Evolutionary conservation across 1,140 invertebrate species (phyloP).

Genomic region (Anthonomus grandis): DNA sequence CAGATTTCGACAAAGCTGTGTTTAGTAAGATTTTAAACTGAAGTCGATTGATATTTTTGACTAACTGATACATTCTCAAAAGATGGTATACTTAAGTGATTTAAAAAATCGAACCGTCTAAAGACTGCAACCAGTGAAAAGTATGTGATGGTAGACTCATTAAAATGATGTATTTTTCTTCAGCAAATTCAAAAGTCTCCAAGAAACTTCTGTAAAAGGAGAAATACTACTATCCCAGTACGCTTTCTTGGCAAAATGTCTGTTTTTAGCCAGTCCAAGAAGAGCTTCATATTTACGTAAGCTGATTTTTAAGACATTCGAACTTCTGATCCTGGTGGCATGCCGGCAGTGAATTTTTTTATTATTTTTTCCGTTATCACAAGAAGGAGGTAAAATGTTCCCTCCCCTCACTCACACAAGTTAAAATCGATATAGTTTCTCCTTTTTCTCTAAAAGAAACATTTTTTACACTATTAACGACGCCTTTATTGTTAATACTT

Average conservation of each 20-base stretch:
- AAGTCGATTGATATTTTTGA: too few species aligned
- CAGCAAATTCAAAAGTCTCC: not conserved
- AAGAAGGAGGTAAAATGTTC: constrained; percentile 29
- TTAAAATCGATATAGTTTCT: constrained; percentile 12
- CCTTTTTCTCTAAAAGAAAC: constrained; percentile 21
- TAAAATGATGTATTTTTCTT: too few species aligned
- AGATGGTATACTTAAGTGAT: too few species aligned
- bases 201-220: constrained; percentile 37
- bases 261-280: constrained; percentile 33
- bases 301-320: constrained; percentile 35
- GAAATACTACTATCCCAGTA: constrained; percentile 41
- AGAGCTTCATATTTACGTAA: constrained; percentile 35
- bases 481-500: constrained; percentile 47
- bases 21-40: too few species aligned
- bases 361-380: constrained; percentile 34
- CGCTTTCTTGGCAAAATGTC: constrained; percentile 44
- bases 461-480: constrained; percentile 36
- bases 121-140: too few species aligned
- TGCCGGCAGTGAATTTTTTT: constrained; percentile 33
- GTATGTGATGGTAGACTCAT: too few species aligned
- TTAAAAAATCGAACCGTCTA: too few species aligned
- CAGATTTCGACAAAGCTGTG: too few species aligned
- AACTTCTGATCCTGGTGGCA: constrained; percentile 36
- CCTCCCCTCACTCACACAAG: constrained; percentile 30
- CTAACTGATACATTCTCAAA: too few species aligned